Percentiles rank a stretch among this genome's conserved stretches.
Conservation (phyloP, 1,140 invertebrate species). For the Pseudomyrmex dendroicus region DNA sequence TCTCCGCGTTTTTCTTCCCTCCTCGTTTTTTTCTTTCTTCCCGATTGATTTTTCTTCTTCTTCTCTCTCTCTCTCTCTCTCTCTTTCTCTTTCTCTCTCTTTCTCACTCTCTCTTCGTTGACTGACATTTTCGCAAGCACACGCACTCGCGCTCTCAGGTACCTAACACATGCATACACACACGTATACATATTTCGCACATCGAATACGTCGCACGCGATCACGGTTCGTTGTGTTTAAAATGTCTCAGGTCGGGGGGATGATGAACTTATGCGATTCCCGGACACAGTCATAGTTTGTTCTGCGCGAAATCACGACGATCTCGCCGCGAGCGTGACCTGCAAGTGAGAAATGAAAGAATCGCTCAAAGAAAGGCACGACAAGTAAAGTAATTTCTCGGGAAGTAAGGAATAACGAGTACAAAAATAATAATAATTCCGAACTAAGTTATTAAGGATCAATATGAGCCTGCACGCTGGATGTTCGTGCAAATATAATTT, state of each 20-base stretch:
- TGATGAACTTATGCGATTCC: slow-evolving; percentile 45
- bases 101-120: neutral
- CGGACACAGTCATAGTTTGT: slow-evolving; percentile 46
- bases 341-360: slow-evolving; percentile 58
- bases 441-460: no score
- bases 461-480: no score
- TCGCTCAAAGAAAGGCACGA: neutral
- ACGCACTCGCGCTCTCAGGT: slow-evolving; percentile 5
- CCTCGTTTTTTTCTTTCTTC: neutral
- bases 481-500: no score
- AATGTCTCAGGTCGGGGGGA: slow-evolving; percentile 51
- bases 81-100: neutral
- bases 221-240: slow-evolving; percentile 69
- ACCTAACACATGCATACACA: slow-evolving; percentile 52
- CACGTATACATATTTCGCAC: slow-evolving; percentile 66
- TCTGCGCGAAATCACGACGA: slow-evolving; percentile 69
- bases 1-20: neutral
- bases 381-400: neutral
- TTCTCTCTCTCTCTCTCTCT: neutral
- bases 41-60: neutral
- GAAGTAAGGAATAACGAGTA: neutral
- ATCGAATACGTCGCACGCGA: slow-evolving; percentile 65
- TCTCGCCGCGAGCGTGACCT: slow-evolving; percentile 66
- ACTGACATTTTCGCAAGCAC: slow-evolving; percentile 21
- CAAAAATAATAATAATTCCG: neutral